Evolutionary conservation across 35 echinoderm and acorn worm genomes (phyloP).

Genomic region (Heliocidaris erythrogramma): DNA sequence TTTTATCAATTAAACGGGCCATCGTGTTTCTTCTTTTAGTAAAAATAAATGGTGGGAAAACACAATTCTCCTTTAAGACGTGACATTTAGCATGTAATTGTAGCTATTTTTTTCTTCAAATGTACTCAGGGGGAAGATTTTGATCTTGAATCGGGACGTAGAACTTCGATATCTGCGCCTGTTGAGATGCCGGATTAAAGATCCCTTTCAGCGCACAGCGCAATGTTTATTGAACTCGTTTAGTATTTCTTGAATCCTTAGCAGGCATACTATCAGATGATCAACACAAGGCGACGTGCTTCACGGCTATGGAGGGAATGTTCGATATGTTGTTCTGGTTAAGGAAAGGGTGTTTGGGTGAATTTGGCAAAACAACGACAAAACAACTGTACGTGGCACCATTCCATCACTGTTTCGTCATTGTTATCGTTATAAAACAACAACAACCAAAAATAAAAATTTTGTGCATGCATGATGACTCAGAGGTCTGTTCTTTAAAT

Average conservation of each 20-base stretch:
- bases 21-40: too few species aligned
- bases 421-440: too few species aligned
- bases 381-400: too few species aligned
- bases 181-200: neutral
- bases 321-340: neutral
- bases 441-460: too few species aligned
- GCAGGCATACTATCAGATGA: neutral
- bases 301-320: neutral
- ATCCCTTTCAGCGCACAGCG: neutral
- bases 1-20: too few species aligned
- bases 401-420: too few species aligned
- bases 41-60: neutral
- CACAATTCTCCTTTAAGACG: neutral
- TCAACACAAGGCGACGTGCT: neutral
- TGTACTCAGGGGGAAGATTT: neutral
- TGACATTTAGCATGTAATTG: neutral
- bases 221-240: neutral
- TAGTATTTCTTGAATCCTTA: neutral
- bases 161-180: neutral
- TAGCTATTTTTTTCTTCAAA: neutral
- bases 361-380: too few species aligned
- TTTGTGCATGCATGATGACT: too few species aligned
- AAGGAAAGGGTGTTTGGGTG: neutral
- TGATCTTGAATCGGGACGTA: neutral
- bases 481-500: too few species aligned